Evolutionary conservation across 1,140 invertebrate species (phyloP).

Genomic region (Telenomus remus): DNA sequence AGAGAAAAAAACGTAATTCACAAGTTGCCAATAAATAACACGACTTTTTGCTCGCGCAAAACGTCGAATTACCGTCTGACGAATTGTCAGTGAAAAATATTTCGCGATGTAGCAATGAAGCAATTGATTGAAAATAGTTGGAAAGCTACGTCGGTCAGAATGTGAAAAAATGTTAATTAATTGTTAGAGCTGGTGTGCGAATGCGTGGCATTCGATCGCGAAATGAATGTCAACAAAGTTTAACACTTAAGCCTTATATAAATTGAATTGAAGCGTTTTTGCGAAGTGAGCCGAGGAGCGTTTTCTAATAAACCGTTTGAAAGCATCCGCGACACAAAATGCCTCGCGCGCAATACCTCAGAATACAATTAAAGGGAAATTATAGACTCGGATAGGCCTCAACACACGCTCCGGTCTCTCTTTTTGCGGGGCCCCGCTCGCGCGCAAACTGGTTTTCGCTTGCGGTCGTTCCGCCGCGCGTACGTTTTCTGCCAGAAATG

Average conservation of each 20-base stretch:
- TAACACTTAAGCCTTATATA: slow-evolving; percentile 32
- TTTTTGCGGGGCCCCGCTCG: too few species aligned
- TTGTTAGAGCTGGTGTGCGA: neutral
- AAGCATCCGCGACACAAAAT: slow-evolving; percentile 32
- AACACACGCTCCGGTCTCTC: too few species aligned
- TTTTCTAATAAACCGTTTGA: slow-evolving; percentile 33
- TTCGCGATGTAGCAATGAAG: neutral
- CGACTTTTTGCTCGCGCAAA: too few species aligned
- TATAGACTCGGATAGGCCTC: slow-evolving; percentile 23
- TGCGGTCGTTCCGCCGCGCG: too few species aligned
- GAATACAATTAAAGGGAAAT: slow-evolving; percentile 48
- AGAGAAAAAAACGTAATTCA: too few species aligned
- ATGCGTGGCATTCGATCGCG: slow-evolving; percentile 21
- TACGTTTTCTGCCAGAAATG: slow-evolving; percentile 18
- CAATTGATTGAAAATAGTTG: neutral
- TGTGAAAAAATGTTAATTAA: slow-evolving; percentile 26
- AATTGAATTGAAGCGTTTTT: slow-evolving; percentile 27
- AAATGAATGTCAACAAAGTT: slow-evolving; percentile 27
- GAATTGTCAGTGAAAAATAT: too few species aligned
- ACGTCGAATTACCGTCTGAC: too few species aligned
- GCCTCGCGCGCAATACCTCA: slow-evolving; percentile 13
- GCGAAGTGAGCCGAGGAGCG: neutral
- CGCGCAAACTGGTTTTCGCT: too few species aligned
- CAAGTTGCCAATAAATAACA: too few species aligned
- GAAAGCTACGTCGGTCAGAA: neutral